A percentile compares a stretch with the other conserved stretches of the same genome.
phyloP scores from a whole-genome alignment of 2,797 vertebrate genomes.

The Phataginus tricuspis region DNA sequence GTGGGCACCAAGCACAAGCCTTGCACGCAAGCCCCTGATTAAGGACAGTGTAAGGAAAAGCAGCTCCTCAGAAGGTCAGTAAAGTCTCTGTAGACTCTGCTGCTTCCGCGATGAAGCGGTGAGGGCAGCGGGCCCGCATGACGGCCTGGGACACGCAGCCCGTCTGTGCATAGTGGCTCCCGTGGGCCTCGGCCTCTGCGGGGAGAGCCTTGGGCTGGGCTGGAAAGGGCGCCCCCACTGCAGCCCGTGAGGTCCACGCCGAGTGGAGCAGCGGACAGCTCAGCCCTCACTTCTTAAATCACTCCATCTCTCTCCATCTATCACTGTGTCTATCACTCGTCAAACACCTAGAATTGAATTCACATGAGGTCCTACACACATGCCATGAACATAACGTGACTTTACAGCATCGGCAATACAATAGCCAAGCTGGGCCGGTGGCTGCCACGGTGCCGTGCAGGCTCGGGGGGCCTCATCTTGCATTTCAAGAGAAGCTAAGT shows the following conservation, averaged over 20 bases:
- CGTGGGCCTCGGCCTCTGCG: too few relatives aligned
- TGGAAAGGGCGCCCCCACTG: too few relatives aligned
- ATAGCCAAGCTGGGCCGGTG: too few relatives aligned
- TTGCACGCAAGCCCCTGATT: not conserved
- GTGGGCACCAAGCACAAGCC: not conserved
- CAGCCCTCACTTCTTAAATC: not conserved
- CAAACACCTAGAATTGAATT: not conserved
- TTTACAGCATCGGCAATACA: too few relatives aligned
- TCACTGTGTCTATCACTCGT: not conserved
- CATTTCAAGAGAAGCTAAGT: not conserved
- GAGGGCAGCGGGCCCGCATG: rapidly evolving
- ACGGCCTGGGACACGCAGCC: rapidly evolving
- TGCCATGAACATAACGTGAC: rapidly evolving
- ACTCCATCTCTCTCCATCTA: not conserved
- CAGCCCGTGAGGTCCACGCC: not conserved
- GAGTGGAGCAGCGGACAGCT: not conserved
- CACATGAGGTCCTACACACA: not conserved
- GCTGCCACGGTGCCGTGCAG: rapidly evolving
- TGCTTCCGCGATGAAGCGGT: rapidly evolving
- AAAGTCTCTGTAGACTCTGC: not conserved
- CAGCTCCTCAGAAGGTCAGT: not conserved
- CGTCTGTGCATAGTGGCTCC: rapidly evolving
- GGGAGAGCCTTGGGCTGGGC: not conserved
- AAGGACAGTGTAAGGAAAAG: not conserved
- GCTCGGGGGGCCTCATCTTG: not conserved